These are phyloP conservation scores for Carassius auratus DNA, from an alignment of 2,113 vertebrate genomes.

Conservation along the genomic window DNA sequence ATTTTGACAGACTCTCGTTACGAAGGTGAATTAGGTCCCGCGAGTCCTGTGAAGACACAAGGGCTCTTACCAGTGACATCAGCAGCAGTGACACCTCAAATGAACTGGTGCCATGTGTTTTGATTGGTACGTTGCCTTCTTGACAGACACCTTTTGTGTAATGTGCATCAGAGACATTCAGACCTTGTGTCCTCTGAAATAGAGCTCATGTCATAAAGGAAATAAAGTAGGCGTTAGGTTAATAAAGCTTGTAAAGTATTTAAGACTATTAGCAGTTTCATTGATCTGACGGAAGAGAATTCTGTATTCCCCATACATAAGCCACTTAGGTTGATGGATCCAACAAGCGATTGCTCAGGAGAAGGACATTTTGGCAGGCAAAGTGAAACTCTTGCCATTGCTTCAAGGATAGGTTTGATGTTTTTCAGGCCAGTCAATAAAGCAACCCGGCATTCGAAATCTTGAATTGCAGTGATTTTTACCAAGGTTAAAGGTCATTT, in stretches of 20 bases:
- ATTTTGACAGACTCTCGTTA: constrained; percentile 53
- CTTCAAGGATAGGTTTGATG: not conserved
- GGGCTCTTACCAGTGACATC: constrained; percentile 33
- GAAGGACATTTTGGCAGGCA: constrained; percentile 25
- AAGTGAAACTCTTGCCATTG: not conserved
- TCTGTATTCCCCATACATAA: not conserved
- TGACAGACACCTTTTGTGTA: not conserved
- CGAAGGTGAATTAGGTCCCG: constrained; percentile 52
- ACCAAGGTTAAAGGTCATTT: not conserved
- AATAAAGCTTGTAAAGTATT: constrained; percentile 27
- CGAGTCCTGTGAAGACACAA: constrained; percentile 41
- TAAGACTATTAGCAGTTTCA: constrained; percentile 31
- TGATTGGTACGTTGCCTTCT: not conserved
- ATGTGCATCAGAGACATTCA: not conserved
- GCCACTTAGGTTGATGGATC: constrained; percentile 27
- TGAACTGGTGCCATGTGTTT: not conserved
- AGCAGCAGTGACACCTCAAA: not conserved
- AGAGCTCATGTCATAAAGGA: not conserved
- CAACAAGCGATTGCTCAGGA: not conserved
- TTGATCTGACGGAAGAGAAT: constrained; percentile 25
- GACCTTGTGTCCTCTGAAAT: constrained; percentile 8
- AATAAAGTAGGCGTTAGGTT: constrained; percentile 15
- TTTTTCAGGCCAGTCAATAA: not conserved
- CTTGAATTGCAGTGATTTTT: not conserved
- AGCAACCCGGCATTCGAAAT: not conserved